A percentile compares a stretch with the other conserved stretches of the same genome.
Evolutionary conservation across 2,888 invertebrate species (phyloP).

Genomic region (Lasiommata megera): DNA sequence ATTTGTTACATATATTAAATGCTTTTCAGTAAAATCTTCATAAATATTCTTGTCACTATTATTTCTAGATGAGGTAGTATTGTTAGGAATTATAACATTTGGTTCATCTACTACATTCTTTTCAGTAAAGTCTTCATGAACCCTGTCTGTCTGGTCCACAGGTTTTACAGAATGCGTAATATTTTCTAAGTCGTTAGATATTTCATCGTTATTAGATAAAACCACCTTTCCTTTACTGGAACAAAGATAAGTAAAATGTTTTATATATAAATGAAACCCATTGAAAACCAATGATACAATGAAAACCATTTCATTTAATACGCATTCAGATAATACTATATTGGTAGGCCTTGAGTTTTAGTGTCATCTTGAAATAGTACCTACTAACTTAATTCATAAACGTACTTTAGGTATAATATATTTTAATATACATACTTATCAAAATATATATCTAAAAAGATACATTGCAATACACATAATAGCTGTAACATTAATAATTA

Average conservation of each 20-base stretch:
- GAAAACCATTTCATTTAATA: too few relatives aligned
- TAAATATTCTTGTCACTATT: not conserved
- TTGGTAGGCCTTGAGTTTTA: too few relatives aligned
- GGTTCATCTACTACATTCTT: not conserved
- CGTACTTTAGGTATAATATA: too few relatives aligned
- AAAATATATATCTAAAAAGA: too few relatives aligned
- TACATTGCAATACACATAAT: too few relatives aligned
- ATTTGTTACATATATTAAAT: slow-evolving; percentile 5
- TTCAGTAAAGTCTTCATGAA: not conserved
- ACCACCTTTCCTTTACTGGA: slow-evolving; percentile 8
- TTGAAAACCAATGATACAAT: too few relatives aligned
- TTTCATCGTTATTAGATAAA: slow-evolving; percentile 5
- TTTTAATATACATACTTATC: too few relatives aligned
- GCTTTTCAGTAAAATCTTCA: not conserved
- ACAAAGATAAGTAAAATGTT: not conserved
- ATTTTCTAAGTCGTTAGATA: slow-evolving; percentile 26
- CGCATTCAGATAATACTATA: too few relatives aligned
- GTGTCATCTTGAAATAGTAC: too few relatives aligned
- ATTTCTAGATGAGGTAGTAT: not conserved
- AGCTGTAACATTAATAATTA: too few relatives aligned
- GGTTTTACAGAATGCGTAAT: slow-evolving; percentile 12
- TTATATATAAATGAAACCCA: not conserved
- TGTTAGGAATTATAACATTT: slow-evolving; percentile 1
- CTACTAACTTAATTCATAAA: too few relatives aligned
- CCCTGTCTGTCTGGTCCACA: not conserved